Conservation (phyloP, 1,140 invertebrate genomes). For the Pollicipes pollicipes region DNA sequence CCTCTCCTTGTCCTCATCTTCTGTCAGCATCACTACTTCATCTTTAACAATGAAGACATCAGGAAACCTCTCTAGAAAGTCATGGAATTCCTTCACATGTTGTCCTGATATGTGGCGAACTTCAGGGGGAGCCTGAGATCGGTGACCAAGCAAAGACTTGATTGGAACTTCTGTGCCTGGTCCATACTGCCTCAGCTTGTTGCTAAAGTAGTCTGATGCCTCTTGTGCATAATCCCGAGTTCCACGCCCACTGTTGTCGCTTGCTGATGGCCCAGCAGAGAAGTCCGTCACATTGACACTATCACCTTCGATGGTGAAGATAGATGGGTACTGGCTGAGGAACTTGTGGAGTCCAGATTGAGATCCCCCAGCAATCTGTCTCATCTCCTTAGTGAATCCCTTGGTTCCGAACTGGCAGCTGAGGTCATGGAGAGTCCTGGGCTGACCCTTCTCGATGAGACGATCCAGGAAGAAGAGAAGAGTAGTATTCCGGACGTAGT, state of each 20-base stretch:
- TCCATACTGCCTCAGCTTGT: constrained; percentile 75
- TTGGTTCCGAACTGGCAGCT: constrained; percentile 92
- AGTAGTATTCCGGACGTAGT: constrained; percentile 80
- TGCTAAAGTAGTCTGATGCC: constrained; percentile 84
- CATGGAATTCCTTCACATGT: constrained; percentile 81
- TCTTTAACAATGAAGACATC: constrained; percentile 73
- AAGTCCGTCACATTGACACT: constrained; percentile 71
- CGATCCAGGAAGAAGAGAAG: constrained; percentile 89
- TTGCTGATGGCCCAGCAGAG: constrained; percentile 23
- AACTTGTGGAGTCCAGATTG: constrained; percentile 79
- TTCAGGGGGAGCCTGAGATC: constrained; percentile 83
- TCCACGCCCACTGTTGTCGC: constrained; percentile 29
- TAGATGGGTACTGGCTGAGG: constrained; percentile 57
- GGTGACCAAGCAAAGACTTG: constrained; percentile 74
- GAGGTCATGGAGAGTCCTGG: constrained; percentile 82
- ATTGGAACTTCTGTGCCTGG: constrained; percentile 73
- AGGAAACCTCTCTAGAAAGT: constrained; percentile 67
- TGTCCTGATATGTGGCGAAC: constrained; percentile 84
- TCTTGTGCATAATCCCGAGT: constrained; percentile 72
- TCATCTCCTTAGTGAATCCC: constrained; percentile 73
- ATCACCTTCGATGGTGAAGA: constrained; percentile 80
- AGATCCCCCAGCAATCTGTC: constrained; percentile 74
- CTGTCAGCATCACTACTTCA: constrained; percentile 52
- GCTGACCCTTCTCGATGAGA: constrained; percentile 71
- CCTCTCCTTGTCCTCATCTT: constrained; percentile 16